Evolutionary conservation across 2,888 invertebrate species (phyloP).

Genomic region (Noctua pronuba): DNA sequence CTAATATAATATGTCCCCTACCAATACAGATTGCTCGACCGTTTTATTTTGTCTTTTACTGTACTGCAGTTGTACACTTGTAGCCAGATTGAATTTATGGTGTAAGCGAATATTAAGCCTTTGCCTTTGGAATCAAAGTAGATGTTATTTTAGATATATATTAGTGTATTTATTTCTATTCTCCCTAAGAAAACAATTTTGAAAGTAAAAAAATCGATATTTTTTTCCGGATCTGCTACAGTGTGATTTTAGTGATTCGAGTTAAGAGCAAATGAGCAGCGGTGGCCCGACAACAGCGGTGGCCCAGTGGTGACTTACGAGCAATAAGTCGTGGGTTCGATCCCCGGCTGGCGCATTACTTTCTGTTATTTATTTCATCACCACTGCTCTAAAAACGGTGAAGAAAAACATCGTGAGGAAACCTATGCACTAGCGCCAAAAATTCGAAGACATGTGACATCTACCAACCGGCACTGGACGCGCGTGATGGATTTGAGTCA

Average conservation of each 20-base stretch:
- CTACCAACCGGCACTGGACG: too few species aligned
- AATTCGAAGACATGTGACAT: too few species aligned
- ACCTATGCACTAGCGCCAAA: too few species aligned
- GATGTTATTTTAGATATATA: not conserved
- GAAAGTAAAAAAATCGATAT: not conserved
- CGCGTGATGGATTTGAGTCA: too few species aligned
- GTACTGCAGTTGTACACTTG: slow-evolving; percentile 16
- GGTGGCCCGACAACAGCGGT: too few species aligned
- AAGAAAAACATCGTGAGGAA: too few species aligned
- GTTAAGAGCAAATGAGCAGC: not conserved
- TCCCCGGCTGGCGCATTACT: too few species aligned
- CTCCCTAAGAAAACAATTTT: not conserved
- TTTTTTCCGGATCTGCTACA: not conserved
- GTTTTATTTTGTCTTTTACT: slow-evolving; percentile 49
- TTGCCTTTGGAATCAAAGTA: not conserved
- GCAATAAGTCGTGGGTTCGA: too few species aligned
- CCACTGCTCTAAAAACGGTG: too few species aligned
- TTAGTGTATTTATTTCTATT: not conserved
- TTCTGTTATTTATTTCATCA: too few species aligned
- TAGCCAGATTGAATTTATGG: slow-evolving; percentile 15
- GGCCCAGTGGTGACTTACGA: too few species aligned
- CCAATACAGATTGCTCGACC: slow-evolving; percentile 24
- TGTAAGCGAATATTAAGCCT: not conserved
- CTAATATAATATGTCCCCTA: slow-evolving; percentile 47
- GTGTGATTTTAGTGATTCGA: not conserved